Percentiles rank a stretch among this genome's conserved stretches.
Conservation (phyloP, 2,888 invertebrate genomes). For the Pyralis farinalis region DNA sequence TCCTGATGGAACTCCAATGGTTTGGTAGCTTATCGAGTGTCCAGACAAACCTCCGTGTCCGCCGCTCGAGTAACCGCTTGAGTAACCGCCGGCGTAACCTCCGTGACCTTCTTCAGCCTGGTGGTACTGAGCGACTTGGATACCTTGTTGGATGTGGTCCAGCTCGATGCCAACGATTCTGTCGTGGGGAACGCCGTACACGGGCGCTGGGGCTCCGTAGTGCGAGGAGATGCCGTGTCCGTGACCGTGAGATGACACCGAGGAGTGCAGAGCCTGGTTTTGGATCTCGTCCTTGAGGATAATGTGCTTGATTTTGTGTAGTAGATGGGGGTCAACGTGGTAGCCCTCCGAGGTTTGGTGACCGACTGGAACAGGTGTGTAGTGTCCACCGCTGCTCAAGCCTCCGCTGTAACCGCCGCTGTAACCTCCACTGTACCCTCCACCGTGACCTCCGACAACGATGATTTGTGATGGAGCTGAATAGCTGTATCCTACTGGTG, state of each 20-base stretch:
- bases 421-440: constrained; percentile 80
- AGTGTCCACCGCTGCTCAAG: constrained; percentile 86
- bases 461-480: constrained; percentile 74
- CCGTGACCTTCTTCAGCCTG: constrained; percentile 83
- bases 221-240: constrained; percentile 82
- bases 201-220: constrained; percentile 85
- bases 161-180: constrained; percentile 91
- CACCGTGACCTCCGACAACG: constrained; percentile 69
- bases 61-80: constrained; percentile 34
- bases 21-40: constrained; percentile 16
- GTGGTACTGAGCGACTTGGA: constrained; percentile 93
- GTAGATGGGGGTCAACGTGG: constrained; percentile 88
- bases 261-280: constrained; percentile 71
- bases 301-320: constrained; percentile 92
- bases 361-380: constrained; percentile 87
- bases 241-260: constrained; percentile 73
- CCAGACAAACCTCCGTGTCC: background rate
- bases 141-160: constrained; percentile 91
- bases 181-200: constrained; percentile 84
- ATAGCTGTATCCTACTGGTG: constrained; percentile 86
- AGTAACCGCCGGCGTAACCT: constrained; percentile 54
- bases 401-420: constrained; percentile 80
- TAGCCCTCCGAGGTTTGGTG: constrained; percentile 91
- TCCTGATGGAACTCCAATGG: constrained; percentile 69
- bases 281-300: constrained; percentile 89